Conservation (phyloP, 2,888 invertebrate genomes). For the Malachius bipustulatus region DNA sequence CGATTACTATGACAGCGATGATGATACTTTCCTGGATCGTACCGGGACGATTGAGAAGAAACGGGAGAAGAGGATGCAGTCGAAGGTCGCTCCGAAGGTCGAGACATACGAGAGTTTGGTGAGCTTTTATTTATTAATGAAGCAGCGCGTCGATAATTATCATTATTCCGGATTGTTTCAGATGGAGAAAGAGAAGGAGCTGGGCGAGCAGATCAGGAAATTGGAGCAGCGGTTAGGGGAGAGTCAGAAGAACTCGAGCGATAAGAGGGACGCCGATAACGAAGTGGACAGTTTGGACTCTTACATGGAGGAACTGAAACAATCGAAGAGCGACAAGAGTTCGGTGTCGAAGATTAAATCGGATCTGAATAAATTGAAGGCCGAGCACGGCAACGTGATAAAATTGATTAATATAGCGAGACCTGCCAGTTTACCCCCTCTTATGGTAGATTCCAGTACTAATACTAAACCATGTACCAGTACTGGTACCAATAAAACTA, state of each 20-base stretch:
- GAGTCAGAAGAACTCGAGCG: conserved; percentile 36
- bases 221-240: conserved; percentile 44
- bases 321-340: conserved; percentile 40
- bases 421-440: conserved; percentile 50
- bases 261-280: conserved; percentile 24
- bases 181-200: conserved; percentile 47
- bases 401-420: conserved; percentile 63
- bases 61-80: conserved; percentile 62
- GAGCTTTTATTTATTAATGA: conserved; percentile 20
- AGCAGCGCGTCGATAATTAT: conserved; percentile 17
- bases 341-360: conserved; percentile 55
- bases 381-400: conserved; percentile 55
- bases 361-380: conserved; percentile 53
- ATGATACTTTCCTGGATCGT: conserved; percentile 89
- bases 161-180: conserved; percentile 28
- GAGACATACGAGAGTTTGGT: conserved; percentile 59
- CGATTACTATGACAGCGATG: conserved; percentile 89
- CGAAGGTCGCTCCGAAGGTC: conserved; percentile 46
- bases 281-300: conserved; percentile 70
- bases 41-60: conserved; percentile 89
- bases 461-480: conserved; percentile 14
- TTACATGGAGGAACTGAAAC: conserved; percentile 60
- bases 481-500: conserved; percentile 17
- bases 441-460: conserved; percentile 23
- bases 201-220: conserved; percentile 43